Evolutionary conservation across 2,797 vertebrate species (phyloP), one percentile per base, ranked within the genome.

Genomic region (Neostethus bicornis): DNA sequence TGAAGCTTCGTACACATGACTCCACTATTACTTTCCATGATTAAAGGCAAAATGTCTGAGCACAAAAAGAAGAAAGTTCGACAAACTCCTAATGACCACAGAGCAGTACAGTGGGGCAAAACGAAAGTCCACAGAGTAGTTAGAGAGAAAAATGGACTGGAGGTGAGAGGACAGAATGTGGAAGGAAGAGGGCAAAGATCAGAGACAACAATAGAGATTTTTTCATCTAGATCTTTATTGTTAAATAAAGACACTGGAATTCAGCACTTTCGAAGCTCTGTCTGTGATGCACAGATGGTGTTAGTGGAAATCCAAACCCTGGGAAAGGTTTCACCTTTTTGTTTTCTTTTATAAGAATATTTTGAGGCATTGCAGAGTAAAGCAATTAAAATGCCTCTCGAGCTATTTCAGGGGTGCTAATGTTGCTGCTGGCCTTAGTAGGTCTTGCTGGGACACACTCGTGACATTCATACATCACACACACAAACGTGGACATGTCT

Each of bases 381-480:
- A 73, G 81, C 87, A 89, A 91, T 91, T 91, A 90, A 91, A 88
- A 91, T 91, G 77, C 89, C 85, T 84, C 62, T 51, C 58, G 65
- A 76, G 83, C 85, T 91, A 91, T 90, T 91, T 89, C 69, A 85
- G 75, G 80, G 76, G 69, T 80, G 81, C 75, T 85, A 86, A 74
- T 70, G 77, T 85, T 62, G 6, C 69, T 53, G 58, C 71, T 61
- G 69, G 71, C 84, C 77, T 75, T 81, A 79, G 80, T 81, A 75
- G 81, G 78, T 68, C 56, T 58, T 73, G 51, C 74, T 60, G 50
- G 51, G 57, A 77, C 57, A 63, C 61, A 61, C 70, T 73, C 62
- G 67, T 80, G 61, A 72, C 45, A 67, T 74, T 57, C 64, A 66
- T 50, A 43, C 48, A 20, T 58, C 54, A 32, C 46, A 17, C 39